Base-by-base conservation (phyloP, 2,888 invertebrate genomes). In the Altica lythri region DNA sequence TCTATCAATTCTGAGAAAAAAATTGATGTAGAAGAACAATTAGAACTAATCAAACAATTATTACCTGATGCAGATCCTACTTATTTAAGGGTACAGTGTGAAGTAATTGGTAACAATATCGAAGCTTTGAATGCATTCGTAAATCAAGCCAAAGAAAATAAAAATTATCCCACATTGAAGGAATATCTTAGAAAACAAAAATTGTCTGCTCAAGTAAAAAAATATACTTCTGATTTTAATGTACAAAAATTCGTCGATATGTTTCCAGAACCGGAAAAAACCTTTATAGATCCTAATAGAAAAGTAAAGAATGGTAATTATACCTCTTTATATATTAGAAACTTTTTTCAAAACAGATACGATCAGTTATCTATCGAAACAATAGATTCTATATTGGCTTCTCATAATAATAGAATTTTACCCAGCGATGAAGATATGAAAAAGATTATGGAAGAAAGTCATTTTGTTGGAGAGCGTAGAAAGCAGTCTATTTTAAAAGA, bases 221-320 rank as follows among this genome's bases (percentile, higher is more conserved):
- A 77, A 19, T 79, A 79, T 51, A 78, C 75, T 0, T 68, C 67
- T 0, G 72, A 77, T 2, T 81, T 81, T 46, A 64, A 72, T 27
- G 67, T 78, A 0, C 65, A 75, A 54, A 66, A 76, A 10, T 81
- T 79, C 65, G 55, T 81, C 1, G 67, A 76, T 44, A 58, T 77
- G 5, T 77, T 79, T 61, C 79, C 79, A 1, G 72, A 80, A 63
- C 80, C 80, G 1, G 64, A 71, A 29, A 29, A 57, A 22, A 58
- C 64, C 3, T 70, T 71, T 35, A 48, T 45, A 2, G 63, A 68
- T 57, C 56, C 62, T 1, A 56, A 61, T 4, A 54, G 68, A 32
- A 59, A 9, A 1, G 13, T 40, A 9, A 2, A 34, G 2, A 34
- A 52, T 4, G 51, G 55, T 13, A 14, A 44, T 6, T 53, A 53